Base-by-base conservation (phyloP, 2,113 vertebrate species). In the Hippolais icterina region DNA sequence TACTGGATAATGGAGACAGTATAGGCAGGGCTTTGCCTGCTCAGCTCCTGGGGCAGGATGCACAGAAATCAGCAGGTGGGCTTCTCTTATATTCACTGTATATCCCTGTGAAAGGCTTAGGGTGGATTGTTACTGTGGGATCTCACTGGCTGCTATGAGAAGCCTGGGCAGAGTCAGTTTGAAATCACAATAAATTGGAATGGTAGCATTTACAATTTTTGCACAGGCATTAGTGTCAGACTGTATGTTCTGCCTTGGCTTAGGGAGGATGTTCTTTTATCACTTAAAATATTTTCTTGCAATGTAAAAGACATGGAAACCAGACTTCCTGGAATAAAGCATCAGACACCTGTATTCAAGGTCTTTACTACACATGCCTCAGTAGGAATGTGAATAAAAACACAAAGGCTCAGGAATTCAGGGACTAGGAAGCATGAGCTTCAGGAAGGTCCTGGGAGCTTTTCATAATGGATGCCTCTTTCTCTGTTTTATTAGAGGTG, bases 21-120 rank as follows among this genome's bases (percentile, higher is more conserved):
- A 24, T 10, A 21, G 47, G 39, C 39, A 52, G 39, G 61, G 79
- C 37, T 69, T 27, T 88, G 15, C 54, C 44, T 53, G 27, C 31
- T 61, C 56, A 49, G 27, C 27, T 76, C 28, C 71, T 65, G 75
- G 72, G 33, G 8, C 57, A 75, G 39, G 21, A 23, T 12, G 21
- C 33, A 17, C 5, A 12, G 76, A 37, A 63, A 28, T 28, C 21
- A 83, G 49, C 42, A 71, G 71, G 9, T 3, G 5, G 37, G 27
- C 21, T 78, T 61, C 42, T 83, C 14, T 15, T 59, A 0, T 1
- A 11, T 16, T 23, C 14, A 6, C 31, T 3, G 10, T 3, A 0
- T 21, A 3, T 52, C 28, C 33, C 49, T 89, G 12, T 2, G 35
- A 41, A 37, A 65, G 49, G 50, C n/a, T 89, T n/a, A 29, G 25